Evolutionary conservation across 1,140 invertebrate species (phyloP), one percentile per base, ranked within the genome.

Genomic region (Temnothorax longispinosus): DNA sequence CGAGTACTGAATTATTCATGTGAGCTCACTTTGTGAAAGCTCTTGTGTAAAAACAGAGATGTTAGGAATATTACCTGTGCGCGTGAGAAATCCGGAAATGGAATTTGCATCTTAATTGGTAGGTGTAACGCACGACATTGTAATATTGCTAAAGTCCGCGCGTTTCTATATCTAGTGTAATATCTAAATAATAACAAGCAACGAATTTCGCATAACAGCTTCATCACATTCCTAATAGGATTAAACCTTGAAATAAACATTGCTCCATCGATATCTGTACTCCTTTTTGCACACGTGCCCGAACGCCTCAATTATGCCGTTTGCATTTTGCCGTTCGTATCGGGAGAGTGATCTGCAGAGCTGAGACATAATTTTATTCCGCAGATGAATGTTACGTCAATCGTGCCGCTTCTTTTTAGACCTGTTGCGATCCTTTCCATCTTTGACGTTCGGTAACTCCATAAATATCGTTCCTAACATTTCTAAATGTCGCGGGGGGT

Each of bases 51-150:
- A 60, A 76, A 77, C 10, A 27, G 21, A 15, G n/a, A 62, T 4
- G 15, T 58, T 58, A 75, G 21, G 41, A 75, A 58, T 27, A 35
- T 54, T 54, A 15, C 10, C 11, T 38, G 4, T 3, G 32, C 18
- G 32, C 6, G 52, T 56, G 5, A 27, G 27, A 27, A 27, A 27
- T 27, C 27, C 27, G 32, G 5, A 75, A 75, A 74, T 74, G 2
- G 21, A 54, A 54, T 75, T 75, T 75, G 35, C 72, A 75, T 58
- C n/a, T 72, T 72, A 72, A 72, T 75, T 75, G 11, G 35, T 38
- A 21, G 4, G 27, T 27, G 2, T 21, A 41, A 67, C 65, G 10
- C n/a, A 35, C 10, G 65, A 47, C n/a, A 21, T 44, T 41, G n/a
- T 35, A 21, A 58, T 75, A n/a, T 75, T 56, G 35, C 52, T 74